These are phyloP conservation scores for Drosophila bipectinata DNA, from an alignment of 1,140 invertebrate species.

Conservation along the genomic window DNA sequence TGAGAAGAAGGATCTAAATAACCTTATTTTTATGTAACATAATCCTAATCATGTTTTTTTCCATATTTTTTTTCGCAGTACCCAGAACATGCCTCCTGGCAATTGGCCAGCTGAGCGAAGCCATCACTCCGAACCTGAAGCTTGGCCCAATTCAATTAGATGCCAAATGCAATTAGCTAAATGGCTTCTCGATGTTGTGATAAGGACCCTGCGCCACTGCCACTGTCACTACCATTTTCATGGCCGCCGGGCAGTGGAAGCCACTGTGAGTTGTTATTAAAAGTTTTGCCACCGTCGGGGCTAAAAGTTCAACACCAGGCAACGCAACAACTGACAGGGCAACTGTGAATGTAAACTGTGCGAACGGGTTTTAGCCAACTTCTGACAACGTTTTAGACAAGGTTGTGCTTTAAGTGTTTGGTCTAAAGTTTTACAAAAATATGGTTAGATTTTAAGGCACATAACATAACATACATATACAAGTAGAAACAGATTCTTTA, in stretches of 20 bases:
- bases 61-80: background rate
- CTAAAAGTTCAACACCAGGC: conserved; percentile 24
- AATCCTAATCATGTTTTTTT: background rate
- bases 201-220: conserved; percentile 28
- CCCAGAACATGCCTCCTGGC: conserved; percentile 19
- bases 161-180: conserved; percentile 72
- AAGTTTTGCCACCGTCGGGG: conserved; percentile 41
- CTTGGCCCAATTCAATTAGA: conserved; percentile 66
- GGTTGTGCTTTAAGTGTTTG: conserved; percentile 30
- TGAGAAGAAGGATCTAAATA: background rate
- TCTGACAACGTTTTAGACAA: conserved; percentile 34
- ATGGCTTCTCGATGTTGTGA: conserved; percentile 65
- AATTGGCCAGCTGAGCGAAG: conserved; percentile 47
- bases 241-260: conserved; percentile 12
- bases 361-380: conserved; percentile 42
- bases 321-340: conserved; percentile 3
- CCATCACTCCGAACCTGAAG: conserved; percentile 22
- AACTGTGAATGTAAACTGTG: conserved; percentile 13
- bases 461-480: no score
- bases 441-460: background rate
- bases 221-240: conserved; percentile 15
- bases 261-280: conserved; percentile 55
- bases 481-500: background rate
- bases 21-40: background rate
- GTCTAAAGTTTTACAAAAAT: conserved; percentile 9